phyloP scores from a whole-genome alignment of 1,140 invertebrate genomes.

The Drosophila mojavensis region DNA sequence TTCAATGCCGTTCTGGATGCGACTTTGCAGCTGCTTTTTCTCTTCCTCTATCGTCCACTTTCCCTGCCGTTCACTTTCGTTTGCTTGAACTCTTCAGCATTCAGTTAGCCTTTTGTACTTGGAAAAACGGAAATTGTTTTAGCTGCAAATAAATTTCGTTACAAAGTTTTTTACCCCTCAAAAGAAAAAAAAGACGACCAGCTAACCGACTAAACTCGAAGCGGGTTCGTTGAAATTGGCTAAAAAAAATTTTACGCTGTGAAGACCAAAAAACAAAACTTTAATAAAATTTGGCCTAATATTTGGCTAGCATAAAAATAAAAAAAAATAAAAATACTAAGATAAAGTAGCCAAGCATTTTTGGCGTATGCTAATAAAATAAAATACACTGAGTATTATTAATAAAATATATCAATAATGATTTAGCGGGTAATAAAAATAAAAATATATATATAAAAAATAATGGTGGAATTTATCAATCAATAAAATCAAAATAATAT shows the following conservation, averaged over 20 bases:
- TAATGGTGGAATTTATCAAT: too few species aligned
- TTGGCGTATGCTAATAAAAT: too few species aligned
- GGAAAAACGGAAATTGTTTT: constrained; percentile 65
- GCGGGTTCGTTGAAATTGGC: constrained; percentile 10
- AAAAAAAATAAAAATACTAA: background rate
- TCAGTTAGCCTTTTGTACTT: constrained; percentile 34
- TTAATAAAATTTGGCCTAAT: constrained; percentile 28
- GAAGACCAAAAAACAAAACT: constrained; percentile 8
- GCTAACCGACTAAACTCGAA: constrained; percentile 21
- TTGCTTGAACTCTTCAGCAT: constrained; percentile 23
- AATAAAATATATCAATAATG: too few species aligned
- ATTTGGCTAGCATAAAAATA: constrained; percentile 4
- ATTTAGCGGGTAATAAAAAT: background rate
- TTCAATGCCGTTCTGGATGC: constrained; percentile 25
- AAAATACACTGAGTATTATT: too few species aligned
- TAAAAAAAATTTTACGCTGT: constrained; percentile 29
- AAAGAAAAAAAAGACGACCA: background rate
- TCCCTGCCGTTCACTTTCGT: constrained; percentile 33
- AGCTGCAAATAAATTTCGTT: constrained; percentile 59
- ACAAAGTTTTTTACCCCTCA: constrained; percentile 47
- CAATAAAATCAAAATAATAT: too few species aligned
- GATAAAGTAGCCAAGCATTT: background rate
- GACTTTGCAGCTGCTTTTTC: constrained; percentile 10
- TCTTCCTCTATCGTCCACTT: background rate
- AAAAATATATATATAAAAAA: background rate